Base-by-base conservation (phyloP, 2,888 invertebrate genomes). In the Andrena dorsata region DNA sequence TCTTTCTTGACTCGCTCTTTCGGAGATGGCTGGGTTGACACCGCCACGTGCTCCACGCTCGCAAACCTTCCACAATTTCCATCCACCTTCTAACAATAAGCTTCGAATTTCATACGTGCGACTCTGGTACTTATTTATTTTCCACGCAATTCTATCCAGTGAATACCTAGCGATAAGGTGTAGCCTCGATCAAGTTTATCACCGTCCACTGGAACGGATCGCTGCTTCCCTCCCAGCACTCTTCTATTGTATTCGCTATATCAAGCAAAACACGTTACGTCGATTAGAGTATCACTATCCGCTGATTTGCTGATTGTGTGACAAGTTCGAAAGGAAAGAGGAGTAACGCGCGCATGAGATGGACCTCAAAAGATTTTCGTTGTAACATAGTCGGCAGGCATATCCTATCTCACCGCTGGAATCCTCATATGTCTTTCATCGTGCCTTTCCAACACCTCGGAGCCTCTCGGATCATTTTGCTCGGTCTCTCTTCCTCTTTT, bases 381-480 rank as follows among this genome's bases (percentile, higher is more conserved):
- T 76, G 85, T 83, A 86, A 86, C 83, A 83, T 87, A 91, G 89
- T 91, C 90, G 90, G 82, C 93, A 87, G 89, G 88, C 88, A 89
- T 83, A 89, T 92, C 92, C 91, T 92, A 93, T 93, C 91, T 92
- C 92, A 86, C 92, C 83, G 92, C 93, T 93, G 93, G 93, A 93
- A 92, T 93, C 92, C 93, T 92, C 93, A 91, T 93, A 93, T 92
- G 92, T 93, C 93, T 92, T 90, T 93, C 93, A 91, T 84, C 92
- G 86, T 81, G 83, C 86, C 88, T 82, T 89, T 87, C 90, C 89
- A 89, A 90, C 91, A 88, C 89, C 89, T 92, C 89, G 84, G 80
- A 74, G 83, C 56, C 78, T 69, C 83, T 76, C 78, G 84, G 80
- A 84, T 87, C 83, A 82, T 80, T 86, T 85, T 83, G 81, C 84